Percentiles rank a stretch among this genome's conserved stretches.
phyloP scores from a whole-genome alignment of 2,113 vertebrate species.

The Pelmatolapia mariae region DNA sequence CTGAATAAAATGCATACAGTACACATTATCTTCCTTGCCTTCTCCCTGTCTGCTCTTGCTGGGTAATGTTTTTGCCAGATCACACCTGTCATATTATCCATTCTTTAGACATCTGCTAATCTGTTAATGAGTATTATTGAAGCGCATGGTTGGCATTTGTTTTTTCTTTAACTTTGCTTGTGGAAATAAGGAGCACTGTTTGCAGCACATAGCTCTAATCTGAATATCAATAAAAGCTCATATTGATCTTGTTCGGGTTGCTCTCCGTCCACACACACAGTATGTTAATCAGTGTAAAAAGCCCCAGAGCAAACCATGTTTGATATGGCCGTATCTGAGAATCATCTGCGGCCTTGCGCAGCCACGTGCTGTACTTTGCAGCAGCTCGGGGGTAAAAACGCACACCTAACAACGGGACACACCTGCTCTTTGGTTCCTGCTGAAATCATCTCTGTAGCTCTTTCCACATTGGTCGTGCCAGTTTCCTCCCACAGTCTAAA shows the following conservation, averaged over 20 bases:
- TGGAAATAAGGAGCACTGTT: neutral
- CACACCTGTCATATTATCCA: neutral
- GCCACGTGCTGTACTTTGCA: neutral
- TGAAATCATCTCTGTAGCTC: neutral
- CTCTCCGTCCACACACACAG: neutral
- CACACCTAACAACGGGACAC: neutral
- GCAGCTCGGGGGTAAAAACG: neutral
- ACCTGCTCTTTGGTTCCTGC: neutral
- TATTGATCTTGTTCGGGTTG: neutral
- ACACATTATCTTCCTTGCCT: neutral
- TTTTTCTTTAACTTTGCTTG: neutral
- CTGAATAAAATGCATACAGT: neutral
- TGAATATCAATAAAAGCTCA: neutral
- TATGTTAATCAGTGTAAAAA: neutral
- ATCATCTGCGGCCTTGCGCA: neutral
- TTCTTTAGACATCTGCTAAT: neutral
- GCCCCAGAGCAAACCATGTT: neutral
- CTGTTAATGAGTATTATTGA: neutral
- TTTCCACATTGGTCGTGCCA: neutral
- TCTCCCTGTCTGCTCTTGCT: neutral
- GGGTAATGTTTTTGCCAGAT: neutral
- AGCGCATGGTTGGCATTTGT: neutral
- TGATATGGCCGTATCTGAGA: neutral
- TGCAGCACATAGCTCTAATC: neutral
- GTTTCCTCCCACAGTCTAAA: constrained; percentile 24